These are phyloP conservation scores for Laspeyria flexula DNA, from an alignment of 2,888 invertebrate genomes.

Conservation along the genomic window DNA sequence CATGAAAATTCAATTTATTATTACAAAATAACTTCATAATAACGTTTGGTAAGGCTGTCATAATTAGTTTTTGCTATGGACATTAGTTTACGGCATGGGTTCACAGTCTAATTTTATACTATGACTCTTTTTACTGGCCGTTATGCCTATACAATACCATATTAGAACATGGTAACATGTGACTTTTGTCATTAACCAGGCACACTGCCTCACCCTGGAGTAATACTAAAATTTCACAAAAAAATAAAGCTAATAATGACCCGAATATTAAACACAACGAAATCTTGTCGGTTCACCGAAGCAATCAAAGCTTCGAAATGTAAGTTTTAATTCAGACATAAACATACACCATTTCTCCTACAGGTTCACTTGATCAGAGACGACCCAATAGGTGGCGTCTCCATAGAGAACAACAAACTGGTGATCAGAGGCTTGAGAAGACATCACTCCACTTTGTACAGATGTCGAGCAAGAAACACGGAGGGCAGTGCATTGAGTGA, in stretches of 20 bases:
- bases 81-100: neutral
- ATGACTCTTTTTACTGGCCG: too few species aligned
- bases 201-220: too few species aligned
- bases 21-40: constrained; percentile 54
- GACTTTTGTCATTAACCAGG: too few species aligned
- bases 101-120: too few species aligned
- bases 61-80: constrained; percentile 21
- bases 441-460: constrained; percentile 91
- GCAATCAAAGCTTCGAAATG: too few species aligned
- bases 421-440: constrained; percentile 89
- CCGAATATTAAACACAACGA: too few species aligned
- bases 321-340: too few species aligned
- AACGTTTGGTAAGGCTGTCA: constrained; percentile 13
- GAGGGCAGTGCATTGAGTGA: constrained; percentile 93
- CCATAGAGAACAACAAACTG: constrained; percentile 89
- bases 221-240: too few species aligned
- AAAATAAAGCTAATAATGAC: too few species aligned
- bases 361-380: constrained; percentile 88
- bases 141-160: too few species aligned
- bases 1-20: constrained; percentile 68
- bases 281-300: too few species aligned
- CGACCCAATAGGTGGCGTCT: constrained; percentile 88
- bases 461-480: constrained; percentile 92
- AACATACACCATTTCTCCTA: constrained; percentile 49
- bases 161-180: too few species aligned